These are phyloP conservation scores for Boloria selene DNA, from an alignment of 2,888 invertebrate genomes.

Conservation along the genomic window DNA sequence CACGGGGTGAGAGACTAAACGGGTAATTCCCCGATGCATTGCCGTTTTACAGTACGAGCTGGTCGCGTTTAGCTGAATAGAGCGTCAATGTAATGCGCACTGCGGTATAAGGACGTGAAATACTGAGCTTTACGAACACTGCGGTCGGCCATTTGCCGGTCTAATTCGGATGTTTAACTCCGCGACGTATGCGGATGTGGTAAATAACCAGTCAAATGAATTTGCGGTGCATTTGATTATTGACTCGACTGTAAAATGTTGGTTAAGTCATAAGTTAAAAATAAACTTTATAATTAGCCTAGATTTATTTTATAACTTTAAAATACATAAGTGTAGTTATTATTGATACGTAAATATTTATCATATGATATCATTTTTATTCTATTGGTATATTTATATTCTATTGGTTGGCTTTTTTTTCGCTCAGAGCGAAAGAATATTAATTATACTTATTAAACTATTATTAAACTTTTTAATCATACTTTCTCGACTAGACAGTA, in stretches of 20 bases:
- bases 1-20: conserved; percentile 21
- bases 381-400: too few relatives aligned
- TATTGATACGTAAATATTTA: background rate
- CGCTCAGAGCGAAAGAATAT: too few relatives aligned
- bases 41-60: conserved; percentile 34
- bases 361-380: too few relatives aligned
- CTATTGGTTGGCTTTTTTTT: too few relatives aligned
- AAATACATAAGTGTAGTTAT: background rate
- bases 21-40: conserved; percentile 34
- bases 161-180: conserved; percentile 38
- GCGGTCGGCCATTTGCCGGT: conserved; percentile 39
- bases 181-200: conserved; percentile 33
- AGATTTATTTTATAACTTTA: too few relatives aligned
- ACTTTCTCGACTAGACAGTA: too few relatives aligned
- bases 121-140: conserved; percentile 44
- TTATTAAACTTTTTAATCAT: too few relatives aligned
- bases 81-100: conserved; percentile 51
- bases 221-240: conserved; percentile 21
- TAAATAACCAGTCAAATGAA: conserved; percentile 30
- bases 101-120: conserved; percentile 52
- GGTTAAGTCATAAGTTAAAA: background rate
- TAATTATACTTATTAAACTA: too few relatives aligned
- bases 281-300: too few relatives aligned
- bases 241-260: conserved; percentile 7
- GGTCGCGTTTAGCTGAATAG: conserved; percentile 36